Evolutionary conservation across 2,888 invertebrate species (phyloP), one percentile per base, ranked within the genome.

Genomic region (Phengaris arion): DNA sequence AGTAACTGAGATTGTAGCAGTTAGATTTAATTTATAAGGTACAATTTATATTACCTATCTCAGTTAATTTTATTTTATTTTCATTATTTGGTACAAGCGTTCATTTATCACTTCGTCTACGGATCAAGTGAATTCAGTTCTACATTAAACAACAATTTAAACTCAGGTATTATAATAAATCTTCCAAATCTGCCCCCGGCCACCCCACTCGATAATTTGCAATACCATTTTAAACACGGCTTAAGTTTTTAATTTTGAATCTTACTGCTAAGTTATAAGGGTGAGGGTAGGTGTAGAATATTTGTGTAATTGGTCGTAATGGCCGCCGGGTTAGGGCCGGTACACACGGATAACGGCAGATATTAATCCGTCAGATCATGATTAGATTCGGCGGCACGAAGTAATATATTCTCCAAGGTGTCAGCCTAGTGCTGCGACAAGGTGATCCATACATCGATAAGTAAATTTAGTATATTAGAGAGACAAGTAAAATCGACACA

Each of bases 341-440:
- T 85, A 85, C 86, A 88, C 84, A 87, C 85, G 83, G 75, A 85
- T 84, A 85, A 85, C 85, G 86, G 83, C 84, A 86, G 90, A 91
- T 92, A 91, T 91, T 92, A 92, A 92, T 92, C 92, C 91, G 85
- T 89, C 90, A 89, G 91, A 90, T 92, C 83, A 87, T 91, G 92
- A 93, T 92, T 91, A 93, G 91, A 93, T 92, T 93, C 92, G 87
- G 89, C 84, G 89, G 92, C 92, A 92, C 91, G 92, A 85, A 89
- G 90, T 91, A 89, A 90, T 92, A 87, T 91, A 90, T 90, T 89
- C 87, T 84, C 82, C 79, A 90, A 92, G 92, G 92, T 92, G 92
- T 87, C 86, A 82, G 74, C 75, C 74, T 81, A 86, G 84, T 77
- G 83, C 77, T 78, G 83, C 7, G 74, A 76, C 15, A 52, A 55